These are phyloP conservation scores for Sceloporus undulatus DNA, from an alignment of 2,113 vertebrate species.

Conservation along the genomic window DNA sequence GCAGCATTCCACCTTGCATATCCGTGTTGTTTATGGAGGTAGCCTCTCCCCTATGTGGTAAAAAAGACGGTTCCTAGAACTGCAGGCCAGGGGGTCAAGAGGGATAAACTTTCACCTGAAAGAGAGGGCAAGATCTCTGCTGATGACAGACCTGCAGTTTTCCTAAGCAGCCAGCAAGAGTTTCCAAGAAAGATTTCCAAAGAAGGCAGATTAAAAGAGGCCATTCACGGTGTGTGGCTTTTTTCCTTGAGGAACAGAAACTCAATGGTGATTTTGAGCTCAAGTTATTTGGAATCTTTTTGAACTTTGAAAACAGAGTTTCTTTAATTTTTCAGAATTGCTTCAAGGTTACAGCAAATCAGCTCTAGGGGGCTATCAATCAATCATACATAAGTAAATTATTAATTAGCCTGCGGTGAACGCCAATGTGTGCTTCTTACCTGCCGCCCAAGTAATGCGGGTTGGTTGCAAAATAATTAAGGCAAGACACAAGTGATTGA, in stretches of 20 bases:
- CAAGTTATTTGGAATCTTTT: background rate
- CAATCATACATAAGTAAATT: background rate
- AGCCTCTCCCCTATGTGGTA: background rate
- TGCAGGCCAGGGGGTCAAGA: conserved; percentile 14
- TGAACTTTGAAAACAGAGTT: background rate
- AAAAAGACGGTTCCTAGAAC: conserved; percentile 22
- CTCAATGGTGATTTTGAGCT: background rate
- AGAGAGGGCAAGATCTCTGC: conserved; percentile 29
- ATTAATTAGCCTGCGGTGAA: background rate
- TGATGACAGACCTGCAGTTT: conserved; percentile 31
- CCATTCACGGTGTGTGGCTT: background rate
- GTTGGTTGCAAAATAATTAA: background rate
- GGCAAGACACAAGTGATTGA: background rate
- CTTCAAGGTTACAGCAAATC: background rate
- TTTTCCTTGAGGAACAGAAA: conserved; percentile 27
- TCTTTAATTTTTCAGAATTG: conserved; percentile 16
- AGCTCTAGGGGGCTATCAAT: background rate
- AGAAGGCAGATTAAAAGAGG: conserved; percentile 30
- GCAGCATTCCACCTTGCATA: conserved; percentile 11
- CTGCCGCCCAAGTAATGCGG: rapidly evolving
- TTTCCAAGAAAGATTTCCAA: conserved; percentile 53
- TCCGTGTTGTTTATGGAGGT: conserved; percentile 38
- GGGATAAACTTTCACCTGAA: background rate
- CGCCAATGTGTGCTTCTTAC: rapidly evolving
- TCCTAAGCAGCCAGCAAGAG: conserved; percentile 40